Evolutionary conservation across 2,797 vertebrate genomes (phyloP), one percentile per base, ranked within the genome.

Genomic region (Champsocephalus esox): DNA sequence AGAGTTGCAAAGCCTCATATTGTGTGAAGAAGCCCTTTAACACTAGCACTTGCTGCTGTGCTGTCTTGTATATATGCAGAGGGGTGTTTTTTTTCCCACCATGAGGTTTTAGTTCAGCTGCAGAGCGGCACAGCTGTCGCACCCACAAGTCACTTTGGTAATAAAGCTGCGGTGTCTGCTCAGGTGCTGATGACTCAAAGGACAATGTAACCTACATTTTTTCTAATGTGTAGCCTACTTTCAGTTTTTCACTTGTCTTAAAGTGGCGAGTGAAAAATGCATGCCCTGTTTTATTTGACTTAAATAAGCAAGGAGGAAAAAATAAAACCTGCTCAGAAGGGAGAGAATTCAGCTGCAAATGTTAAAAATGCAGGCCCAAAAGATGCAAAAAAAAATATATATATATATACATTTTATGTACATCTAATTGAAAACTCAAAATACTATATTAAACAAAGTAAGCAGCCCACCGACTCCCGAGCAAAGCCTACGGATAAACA

Each of bases 101-200:
- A 3, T 38, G 34, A 38, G 34, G 45, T 79, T 78, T 58, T 66
- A 75, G 46, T 78, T 88, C 81, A 86, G 86, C 88, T 86, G 89
- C 88, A 87, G 65, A 88, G 73, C 32, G 10, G 8, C 79, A 84
- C 89, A 92, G 85, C 82, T 88, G 90, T 89, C 66, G 38, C 78
- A 76, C 77, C 88, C 87, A 78, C 81, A 89, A 88, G 80, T 85
- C 73, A 59, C 77, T 75, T 52, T 34, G 60, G 44, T 68, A 52
- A 52, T 66, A 44, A 65, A 62, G 65, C 75, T 62, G 70, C 75
- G 77, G 88, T 61, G 78, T 78, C 79, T 62, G 81, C 73, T 67
- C 90, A 92, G 92, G 90, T 93, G 90, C 67, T 57, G 73, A 52
- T 58, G 76, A 60, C 83, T 77, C 67, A 50, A 69, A 80, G 79